Evolutionary conservation across 2,888 invertebrate genomes (phyloP), one percentile per base, ranked within the genome.

Genomic region (Eupithecia insigniata): DNA sequence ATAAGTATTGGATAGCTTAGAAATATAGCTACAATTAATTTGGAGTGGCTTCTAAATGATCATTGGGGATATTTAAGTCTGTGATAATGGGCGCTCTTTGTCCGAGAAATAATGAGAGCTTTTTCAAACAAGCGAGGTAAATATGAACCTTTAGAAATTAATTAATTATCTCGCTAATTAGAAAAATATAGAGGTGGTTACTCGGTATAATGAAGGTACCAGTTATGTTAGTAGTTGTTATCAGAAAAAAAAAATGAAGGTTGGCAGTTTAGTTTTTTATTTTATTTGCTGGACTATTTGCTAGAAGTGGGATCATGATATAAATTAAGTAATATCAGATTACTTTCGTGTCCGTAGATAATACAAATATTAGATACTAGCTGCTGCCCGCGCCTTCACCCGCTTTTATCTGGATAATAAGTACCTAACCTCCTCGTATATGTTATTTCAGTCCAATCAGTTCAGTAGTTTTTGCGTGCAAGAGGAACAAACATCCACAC

Each of bases 1-100:
- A 68, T 76, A 74, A 75, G 73, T 55, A 66, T 72, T 74, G 71
- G 32, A 58, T 68, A 72, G 68, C 68, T 66, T 39, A 65, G 39
- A 62, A 71, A 71, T 68, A 64, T 36, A 55, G 55, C 58, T 67
- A 18, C n/a, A 71, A 62, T 67, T 66, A 69, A 64, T 69, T 69
- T 65, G 51, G 36, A 58, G 67, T 51, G 66, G 51, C 51, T 32
- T 66, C 34, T 58, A 34, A 64, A 64, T 64, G 36, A 64, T 64
- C 64, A 34, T 64, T 64, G 36, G 64, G 46, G 36, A 26, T 64
- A 36, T 64, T 26, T 34, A 55, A 6, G 18, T 64, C 32, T 12
- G 32, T 28, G 32, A 62, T 62, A 62, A 64, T 64, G 64, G 64
- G 34, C 14, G 64, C 8, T 22, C 36, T 22, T 64, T 36, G 62